Percentiles rank a stretch among this genome's conserved stretches.
phyloP scores from a whole-genome alignment of 2,888 invertebrate genomes.

The Busseola fusca region DNA sequence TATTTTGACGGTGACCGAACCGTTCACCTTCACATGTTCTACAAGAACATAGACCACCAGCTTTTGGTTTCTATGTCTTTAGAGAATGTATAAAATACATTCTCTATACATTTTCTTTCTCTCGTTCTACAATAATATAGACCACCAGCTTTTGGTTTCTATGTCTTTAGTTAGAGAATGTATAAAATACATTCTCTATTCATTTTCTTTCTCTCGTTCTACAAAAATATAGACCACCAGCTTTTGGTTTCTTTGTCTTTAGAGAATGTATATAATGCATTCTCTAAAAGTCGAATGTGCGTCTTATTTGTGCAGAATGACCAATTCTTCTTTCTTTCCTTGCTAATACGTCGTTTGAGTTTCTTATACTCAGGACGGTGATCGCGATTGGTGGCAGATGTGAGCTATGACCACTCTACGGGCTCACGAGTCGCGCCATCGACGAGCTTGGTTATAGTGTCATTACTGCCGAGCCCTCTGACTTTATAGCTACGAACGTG shows the following conservation, averaged over 20 bases:
- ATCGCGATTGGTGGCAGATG: slow-evolving; percentile 43
- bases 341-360: slow-evolving; percentile 9
- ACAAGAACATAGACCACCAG: background rate
- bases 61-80: background rate
- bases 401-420: slow-evolving; percentile 44
- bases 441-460: slow-evolving; percentile 46
- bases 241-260: background rate
- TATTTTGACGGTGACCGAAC: slow-evolving; percentile 9
- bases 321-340: background rate
- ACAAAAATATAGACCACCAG: background rate
- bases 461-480: slow-evolving; percentile 41
- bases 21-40: slow-evolving; percentile 28
- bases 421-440: slow-evolving; percentile 29
- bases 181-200: no score
- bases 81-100: background rate
- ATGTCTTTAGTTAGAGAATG: no score
- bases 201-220: no score
- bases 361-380: background rate
- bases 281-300: no score
- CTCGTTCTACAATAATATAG: slow-evolving; percentile 2
- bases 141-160: background rate
- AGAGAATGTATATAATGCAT: background rate
- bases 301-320: background rate
- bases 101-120: no score
- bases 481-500: slow-evolving; percentile 44